phyloP scores from a whole-genome alignment of 2,888 invertebrate genomes.

The Nesidiocoris tenuis region DNA sequence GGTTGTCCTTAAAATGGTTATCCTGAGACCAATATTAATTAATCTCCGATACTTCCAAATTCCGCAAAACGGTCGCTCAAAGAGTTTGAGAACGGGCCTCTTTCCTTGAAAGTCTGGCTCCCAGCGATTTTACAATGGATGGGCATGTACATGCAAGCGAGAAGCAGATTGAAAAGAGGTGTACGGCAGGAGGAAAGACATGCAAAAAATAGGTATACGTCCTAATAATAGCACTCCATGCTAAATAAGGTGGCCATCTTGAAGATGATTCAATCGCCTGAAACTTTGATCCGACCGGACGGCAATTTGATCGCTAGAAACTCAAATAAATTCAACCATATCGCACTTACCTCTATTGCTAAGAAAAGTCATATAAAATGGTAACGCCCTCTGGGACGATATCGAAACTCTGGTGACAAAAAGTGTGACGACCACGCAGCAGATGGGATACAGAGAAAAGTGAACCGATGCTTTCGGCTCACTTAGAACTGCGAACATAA shows the following conservation, averaged over 20 bases:
- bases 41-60: too few relatives aligned
- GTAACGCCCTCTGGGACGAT: constrained; percentile 84
- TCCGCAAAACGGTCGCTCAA: too few relatives aligned
- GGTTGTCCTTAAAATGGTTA: too few relatives aligned
- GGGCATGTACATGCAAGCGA: too few relatives aligned
- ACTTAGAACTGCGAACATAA: constrained; percentile 25
- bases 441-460: constrained; percentile 44
- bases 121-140: too few relatives aligned
- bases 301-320: not conserved
- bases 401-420: constrained; percentile 49
- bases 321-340: not conserved
- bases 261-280: not conserved
- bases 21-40: too few relatives aligned
- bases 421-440: constrained; percentile 39
- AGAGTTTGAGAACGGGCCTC: too few relatives aligned
- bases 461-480: constrained; percentile 22
- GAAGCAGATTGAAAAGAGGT: too few relatives aligned
- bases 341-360: constrained; percentile 78
- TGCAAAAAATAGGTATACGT: not conserved
- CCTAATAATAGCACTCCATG: constrained; percentile 33
- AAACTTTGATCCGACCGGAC: too few relatives aligned
- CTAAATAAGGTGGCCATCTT: constrained; percentile 39
- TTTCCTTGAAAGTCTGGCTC: too few relatives aligned
- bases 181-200: too few relatives aligned
- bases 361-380: constrained; percentile 97